Percentiles rank a stretch among this genome's conserved stretches.
Conservation (phyloP, 2,797 vertebrate genomes). For the Etheostoma perlongum region DNA sequence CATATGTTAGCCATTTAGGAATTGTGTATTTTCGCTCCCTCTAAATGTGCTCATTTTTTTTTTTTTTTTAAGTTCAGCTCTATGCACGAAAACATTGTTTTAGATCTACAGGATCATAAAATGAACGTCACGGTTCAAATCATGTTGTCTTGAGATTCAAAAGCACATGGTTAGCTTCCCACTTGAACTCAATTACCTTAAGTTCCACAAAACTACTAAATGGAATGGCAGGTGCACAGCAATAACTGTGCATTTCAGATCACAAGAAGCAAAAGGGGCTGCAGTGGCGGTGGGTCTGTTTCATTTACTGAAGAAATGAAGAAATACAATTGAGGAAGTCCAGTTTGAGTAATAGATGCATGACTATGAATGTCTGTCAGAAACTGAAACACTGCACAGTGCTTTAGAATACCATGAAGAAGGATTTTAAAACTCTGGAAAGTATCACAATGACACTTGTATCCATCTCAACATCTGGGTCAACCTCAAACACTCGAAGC, state of each 20-base stretch:
- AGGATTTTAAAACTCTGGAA: background rate
- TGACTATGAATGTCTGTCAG: constrained; percentile 3
- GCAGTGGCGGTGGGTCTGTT: background rate
- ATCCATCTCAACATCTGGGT: constrained; percentile 21
- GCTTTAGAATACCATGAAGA: background rate
- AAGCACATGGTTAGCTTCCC: constrained; percentile 2
- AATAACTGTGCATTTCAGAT: background rate
- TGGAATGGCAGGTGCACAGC: constrained; percentile 26
- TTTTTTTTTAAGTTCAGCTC: constrained; percentile 54
- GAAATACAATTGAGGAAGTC: constrained; percentile 23
- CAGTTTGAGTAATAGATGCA: constrained; percentile 7
- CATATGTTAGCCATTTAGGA: constrained; percentile 84
- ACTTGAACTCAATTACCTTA: background rate
- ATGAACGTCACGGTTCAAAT: constrained; percentile 19
- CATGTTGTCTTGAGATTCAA: background rate
- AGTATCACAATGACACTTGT: background rate
- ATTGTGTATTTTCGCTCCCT: constrained; percentile 75
- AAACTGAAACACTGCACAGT: constrained; percentile 1
- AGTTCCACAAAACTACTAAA: background rate
- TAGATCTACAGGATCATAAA: constrained; percentile 16
- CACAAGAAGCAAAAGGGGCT: background rate
- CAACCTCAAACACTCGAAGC: constrained; percentile 41
- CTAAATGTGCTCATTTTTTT: constrained; percentile 61
- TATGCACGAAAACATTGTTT: constrained; percentile 54
- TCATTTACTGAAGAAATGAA: background rate